phyloP scores from a whole-genome alignment of 2,797 vertebrate genomes.

The Meriones psammophilus region DNA sequence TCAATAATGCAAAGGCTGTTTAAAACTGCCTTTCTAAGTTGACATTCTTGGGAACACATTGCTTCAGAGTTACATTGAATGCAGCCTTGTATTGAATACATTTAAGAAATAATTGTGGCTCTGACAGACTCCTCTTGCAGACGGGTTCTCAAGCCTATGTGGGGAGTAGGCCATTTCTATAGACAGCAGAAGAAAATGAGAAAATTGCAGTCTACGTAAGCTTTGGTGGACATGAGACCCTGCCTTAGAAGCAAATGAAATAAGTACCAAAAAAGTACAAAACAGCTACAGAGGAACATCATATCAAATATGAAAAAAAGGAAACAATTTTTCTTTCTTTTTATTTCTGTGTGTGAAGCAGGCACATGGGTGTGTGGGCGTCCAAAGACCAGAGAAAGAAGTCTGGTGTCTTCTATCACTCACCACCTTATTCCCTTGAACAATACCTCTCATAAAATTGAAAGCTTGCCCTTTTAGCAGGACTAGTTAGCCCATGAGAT shows the following conservation, averaged over 20 bases:
- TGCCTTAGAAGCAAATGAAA: background rate
- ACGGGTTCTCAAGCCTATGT: background rate
- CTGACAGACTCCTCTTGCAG: background rate
- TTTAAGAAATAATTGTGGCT: background rate
- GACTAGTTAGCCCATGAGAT: background rate
- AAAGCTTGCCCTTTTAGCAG: background rate
- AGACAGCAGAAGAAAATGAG: background rate
- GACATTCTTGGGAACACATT: background rate
- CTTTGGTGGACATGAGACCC: background rate
- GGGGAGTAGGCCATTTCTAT: background rate
- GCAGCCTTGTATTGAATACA: background rate
- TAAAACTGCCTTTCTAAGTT: background rate
- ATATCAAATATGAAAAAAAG: background rate
- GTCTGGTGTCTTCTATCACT: background rate
- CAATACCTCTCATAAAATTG: background rate
- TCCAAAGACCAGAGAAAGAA: background rate
- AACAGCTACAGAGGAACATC: background rate
- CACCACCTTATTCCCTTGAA: background rate
- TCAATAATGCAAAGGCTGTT: constrained; percentile 37
- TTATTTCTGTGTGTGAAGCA: background rate
- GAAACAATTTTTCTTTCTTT: background rate
- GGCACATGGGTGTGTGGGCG: background rate
- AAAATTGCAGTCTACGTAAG: background rate
- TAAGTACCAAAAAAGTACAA: background rate
- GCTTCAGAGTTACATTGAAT: background rate